These are phyloP conservation scores for Lethenteron reissneri DNA, from an alignment of 2,113 vertebrate species.

Conservation along the genomic window DNA sequence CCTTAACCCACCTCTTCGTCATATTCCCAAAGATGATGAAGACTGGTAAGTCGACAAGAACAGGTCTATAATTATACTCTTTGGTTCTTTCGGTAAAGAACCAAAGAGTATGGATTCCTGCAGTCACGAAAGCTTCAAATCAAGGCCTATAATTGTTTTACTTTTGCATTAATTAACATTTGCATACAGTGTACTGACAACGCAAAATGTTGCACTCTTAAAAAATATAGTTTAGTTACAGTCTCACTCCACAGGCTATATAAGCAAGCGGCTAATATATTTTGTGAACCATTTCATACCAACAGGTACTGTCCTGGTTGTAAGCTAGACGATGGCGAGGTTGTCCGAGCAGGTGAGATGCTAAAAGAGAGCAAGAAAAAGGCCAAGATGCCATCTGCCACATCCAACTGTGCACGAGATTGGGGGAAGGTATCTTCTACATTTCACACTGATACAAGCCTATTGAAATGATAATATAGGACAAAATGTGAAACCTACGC, in stretches of 20 bases:
- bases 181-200: too few relatives aligned
- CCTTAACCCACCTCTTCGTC: slow-evolving; percentile 48
- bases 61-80: not conserved
- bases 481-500: too few relatives aligned
- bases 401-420: slow-evolving; percentile 65
- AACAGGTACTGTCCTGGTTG: slow-evolving; percentile 82
- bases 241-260: too few relatives aligned
- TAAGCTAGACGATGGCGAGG: slow-evolving; percentile 59
- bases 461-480: too few relatives aligned
- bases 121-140: too few relatives aligned
- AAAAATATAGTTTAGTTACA: too few relatives aligned
- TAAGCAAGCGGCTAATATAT: too few relatives aligned
- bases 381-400: slow-evolving; percentile 82
- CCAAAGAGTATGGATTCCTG: not conserved
- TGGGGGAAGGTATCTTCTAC: slow-evolving; percentile 56
- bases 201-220: too few relatives aligned
- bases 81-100: not conserved
- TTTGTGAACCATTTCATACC: too few relatives aligned
- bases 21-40: slow-evolving; percentile 46
- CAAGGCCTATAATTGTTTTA: too few relatives aligned
- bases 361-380: slow-evolving; percentile 92
- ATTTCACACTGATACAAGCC: too few relatives aligned
- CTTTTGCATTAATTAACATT: too few relatives aligned
- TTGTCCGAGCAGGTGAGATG: slow-evolving; percentile 75
- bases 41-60: slow-evolving; percentile 45